Evolutionary conservation across 1,140 invertebrate genomes (phyloP), one percentile per base, ranked within the genome.

Genomic region (Contarinia nasturtii): DNA sequence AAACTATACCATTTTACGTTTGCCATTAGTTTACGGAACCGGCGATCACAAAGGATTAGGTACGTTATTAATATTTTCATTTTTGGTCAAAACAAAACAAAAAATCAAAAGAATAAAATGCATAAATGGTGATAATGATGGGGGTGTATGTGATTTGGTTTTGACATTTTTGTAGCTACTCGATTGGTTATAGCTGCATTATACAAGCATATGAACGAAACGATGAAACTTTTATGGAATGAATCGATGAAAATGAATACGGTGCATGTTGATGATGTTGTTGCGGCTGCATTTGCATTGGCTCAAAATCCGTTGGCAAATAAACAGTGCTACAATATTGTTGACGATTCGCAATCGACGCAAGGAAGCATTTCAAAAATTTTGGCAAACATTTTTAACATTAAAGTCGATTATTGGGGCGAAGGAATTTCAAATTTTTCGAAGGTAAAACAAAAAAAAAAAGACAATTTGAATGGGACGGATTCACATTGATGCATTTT

Each of bases 191-290:
- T 89, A 55, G 86, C 85, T 45, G 81, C 80, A 41, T 80, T 92
- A 51, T 93, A 92, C 63, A 86, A 86, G 55, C 77, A 90, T 61
- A 69, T 90, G 4, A 75, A 76, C 41, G 85, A 92, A 67, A 86
- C 83, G 58, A 90, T 93, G 86, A 88, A 90, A 62, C 69, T 92
- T 40, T 68, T 92, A 21, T 93, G 88, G 87, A 83, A 80, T 46
- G 76, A 80, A 36, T 76, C 86, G 48, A 68, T 92, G 44, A 76
- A 79, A 54, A 79, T 90, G 70, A 87, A 91, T 61, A 93, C 88
- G 1, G 76, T 92, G 34, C 86, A 92, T 63, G 85, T 90, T 1
- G 61, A 67, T 37, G 90, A 94, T 67, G 65, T 92, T 11, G 83
- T 76, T 58, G 67, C 76, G 48, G 87, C 86, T 33, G 74, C 86